These are phyloP conservation scores for Andrena haemorrhoa DNA, from an alignment of 2,888 invertebrate genomes.

Conservation along the genomic window DNA sequence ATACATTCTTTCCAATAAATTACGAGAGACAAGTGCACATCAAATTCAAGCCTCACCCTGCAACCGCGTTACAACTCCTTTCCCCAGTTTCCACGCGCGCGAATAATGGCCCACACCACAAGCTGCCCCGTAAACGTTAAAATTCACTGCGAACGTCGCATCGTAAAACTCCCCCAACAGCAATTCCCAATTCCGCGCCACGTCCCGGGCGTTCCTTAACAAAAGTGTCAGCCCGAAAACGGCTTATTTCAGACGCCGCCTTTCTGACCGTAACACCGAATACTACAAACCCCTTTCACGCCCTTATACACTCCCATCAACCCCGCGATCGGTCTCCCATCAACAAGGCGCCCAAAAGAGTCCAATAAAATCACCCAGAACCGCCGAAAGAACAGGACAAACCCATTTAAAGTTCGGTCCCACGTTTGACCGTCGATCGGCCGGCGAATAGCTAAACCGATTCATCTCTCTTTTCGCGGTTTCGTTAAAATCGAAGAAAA, in stretches of 20 bases:
- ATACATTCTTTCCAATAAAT: background rate
- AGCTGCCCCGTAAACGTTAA: constrained; percentile 19
- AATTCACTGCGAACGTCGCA: constrained; percentile 30
- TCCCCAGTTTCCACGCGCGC: background rate
- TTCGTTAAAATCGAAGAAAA: constrained; percentile 69
- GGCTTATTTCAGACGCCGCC: constrained; percentile 2
- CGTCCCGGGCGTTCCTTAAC: constrained; percentile 31
- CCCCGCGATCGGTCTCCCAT: background rate
- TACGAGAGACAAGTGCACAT: background rate
- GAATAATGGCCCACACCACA: constrained; percentile 20
- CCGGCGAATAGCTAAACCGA: background rate
- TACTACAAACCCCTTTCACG: background rate
- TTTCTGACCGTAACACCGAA: background rate
- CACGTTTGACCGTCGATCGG: no score
- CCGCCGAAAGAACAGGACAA: no score
- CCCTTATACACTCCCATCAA: background rate
- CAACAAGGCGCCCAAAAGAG: background rate
- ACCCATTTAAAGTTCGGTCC: no score
- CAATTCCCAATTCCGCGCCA: constrained; percentile 38
- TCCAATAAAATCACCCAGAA: background rate
- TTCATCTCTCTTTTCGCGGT: background rate
- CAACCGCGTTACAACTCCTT: background rate
- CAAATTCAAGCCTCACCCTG: background rate
- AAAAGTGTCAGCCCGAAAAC: constrained; percentile 31
- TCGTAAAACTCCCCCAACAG: constrained; percentile 27